Evolutionary conservation across 2,113 vertebrate species (phyloP).

Genomic region (Serinus canaria): DNA sequence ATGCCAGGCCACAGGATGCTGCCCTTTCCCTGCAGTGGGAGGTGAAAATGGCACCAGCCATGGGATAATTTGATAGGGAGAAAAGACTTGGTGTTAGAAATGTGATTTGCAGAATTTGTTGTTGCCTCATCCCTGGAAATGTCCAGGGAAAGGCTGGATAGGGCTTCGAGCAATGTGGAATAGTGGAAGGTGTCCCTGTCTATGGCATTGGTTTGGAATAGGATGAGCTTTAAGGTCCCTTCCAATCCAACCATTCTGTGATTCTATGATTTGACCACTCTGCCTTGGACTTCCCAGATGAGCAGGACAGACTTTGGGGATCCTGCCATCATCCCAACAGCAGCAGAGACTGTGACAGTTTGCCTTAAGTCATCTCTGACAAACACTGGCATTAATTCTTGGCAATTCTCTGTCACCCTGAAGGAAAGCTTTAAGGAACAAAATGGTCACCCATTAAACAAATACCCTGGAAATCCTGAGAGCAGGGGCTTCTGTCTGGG

Average conservation of each 20-base stretch:
- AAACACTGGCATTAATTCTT: background rate
- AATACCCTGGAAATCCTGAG: background rate
- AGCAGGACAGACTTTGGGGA: background rate
- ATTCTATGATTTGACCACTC: background rate
- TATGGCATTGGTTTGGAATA: background rate
- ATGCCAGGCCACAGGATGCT: background rate
- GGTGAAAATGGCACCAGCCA: background rate
- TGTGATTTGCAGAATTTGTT: background rate
- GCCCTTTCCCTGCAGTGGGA: accelerated
- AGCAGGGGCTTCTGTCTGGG: background rate
- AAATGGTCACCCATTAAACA: background rate
- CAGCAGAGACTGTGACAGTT: background rate
- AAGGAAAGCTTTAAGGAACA: background rate
- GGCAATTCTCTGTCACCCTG: background rate
- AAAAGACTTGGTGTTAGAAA: background rate
- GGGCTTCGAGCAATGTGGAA: background rate
- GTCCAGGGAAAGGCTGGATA: accelerated
- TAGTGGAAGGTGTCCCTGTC: background rate
- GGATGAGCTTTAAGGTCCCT: background rate
- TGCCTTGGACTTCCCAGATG: background rate
- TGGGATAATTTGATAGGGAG: background rate
- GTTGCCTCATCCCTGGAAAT: background rate
- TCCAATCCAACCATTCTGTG: background rate
- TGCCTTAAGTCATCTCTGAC: background rate
- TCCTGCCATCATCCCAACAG: background rate